A percentile compares a stretch with the other conserved stretches of the same genome.
Evolutionary conservation across 2,113 vertebrate genomes (phyloP).

Genomic region (Ovis aries): ARS-UI_Ramb_v3.0 NC_056075.1:16403501-16404000

Average conservation of each 20-base stretch:
- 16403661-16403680: not conserved
- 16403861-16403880: not conserved
- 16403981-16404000: not conserved
- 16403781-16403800: not conserved
- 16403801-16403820: fast-evolving
- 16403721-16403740: not conserved
- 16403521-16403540: no score
- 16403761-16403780: not conserved
- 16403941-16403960: not conserved
- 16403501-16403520: no score
- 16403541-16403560: no score
- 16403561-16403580: no score
- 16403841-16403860: not conserved
- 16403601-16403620: no score
- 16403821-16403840: not conserved
- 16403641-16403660: not conserved
- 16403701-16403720: not conserved
- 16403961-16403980: not conserved
- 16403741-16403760: not conserved
- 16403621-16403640: not conserved
- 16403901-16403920: not conserved
- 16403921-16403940: not conserved
- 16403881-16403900: not conserved
- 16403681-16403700: not conserved
- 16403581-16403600: no score